These are phyloP conservation scores for Mesoligia furuncula DNA, from an alignment of 2,888 invertebrate genomes.

Conservation along the genomic window DNA sequence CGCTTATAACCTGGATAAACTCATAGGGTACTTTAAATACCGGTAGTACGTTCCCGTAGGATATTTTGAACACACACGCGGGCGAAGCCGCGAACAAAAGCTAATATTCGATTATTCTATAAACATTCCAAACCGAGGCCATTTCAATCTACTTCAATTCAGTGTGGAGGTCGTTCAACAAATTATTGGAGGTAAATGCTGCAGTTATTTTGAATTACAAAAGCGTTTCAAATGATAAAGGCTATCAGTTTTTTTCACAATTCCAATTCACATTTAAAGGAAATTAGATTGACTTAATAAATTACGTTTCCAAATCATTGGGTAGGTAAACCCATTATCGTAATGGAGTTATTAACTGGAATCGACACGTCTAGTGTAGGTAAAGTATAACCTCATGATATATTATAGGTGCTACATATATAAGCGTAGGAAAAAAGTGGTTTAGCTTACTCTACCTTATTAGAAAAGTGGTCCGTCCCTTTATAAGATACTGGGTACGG, in stretches of 20 bases:
- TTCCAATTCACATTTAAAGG: constrained; percentile 53
- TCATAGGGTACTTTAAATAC: neutral
- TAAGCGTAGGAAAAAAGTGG: neutral
- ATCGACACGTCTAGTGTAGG: constrained; percentile 41
- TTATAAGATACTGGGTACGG: too few species aligned
- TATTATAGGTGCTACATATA: neutral
- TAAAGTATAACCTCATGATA: constrained; percentile 27
- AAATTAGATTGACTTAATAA: constrained; percentile 68
- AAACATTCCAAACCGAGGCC: constrained; percentile 2
- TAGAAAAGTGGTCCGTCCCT: too few species aligned
- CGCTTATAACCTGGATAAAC: neutral
- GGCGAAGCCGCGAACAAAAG: neutral
- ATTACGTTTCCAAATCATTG: constrained; percentile 67
- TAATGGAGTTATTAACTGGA: constrained; percentile 60
- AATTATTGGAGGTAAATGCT: constrained; percentile 36
- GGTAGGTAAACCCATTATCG: constrained; percentile 59
- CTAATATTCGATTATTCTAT: constrained; percentile 7
- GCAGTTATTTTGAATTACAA: constrained; percentile 53
- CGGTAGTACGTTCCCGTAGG: neutral
- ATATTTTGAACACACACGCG: neutral
- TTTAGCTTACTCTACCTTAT: too few species aligned
- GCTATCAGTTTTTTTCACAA: constrained; percentile 42
- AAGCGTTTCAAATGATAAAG: constrained; percentile 43
- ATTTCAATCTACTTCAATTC: constrained; percentile 26
- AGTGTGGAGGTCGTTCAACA: constrained; percentile 11